Evolutionary conservation across 2,888 invertebrate species (phyloP).

Genomic region (Nomada lathburiana): DNA sequence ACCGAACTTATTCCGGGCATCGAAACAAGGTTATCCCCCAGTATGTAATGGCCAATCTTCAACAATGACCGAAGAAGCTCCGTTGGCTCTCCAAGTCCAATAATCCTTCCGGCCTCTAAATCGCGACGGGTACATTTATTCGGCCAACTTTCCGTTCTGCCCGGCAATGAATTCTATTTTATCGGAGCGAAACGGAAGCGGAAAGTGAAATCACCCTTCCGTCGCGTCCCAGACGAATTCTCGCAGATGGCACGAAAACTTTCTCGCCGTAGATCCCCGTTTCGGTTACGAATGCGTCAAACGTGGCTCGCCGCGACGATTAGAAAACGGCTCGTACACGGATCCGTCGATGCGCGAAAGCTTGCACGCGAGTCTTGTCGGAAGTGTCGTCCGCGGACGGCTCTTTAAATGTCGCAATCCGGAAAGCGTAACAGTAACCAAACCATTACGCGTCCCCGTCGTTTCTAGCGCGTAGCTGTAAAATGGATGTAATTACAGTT

Average conservation of each 20-base stretch:
- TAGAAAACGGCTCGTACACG: neutral
- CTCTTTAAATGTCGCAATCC: conserved; percentile 50
- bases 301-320: neutral
- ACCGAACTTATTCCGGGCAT: no score
- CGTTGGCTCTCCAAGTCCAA: neutral
- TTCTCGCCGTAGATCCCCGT: conserved; percentile 22
- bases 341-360: neutral
- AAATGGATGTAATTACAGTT: conserved; percentile 61
- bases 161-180: neutral
- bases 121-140: neutral
- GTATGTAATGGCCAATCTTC: no score
- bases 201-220: conserved; percentile 36
- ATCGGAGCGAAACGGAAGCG: neutral
- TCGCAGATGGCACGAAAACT: conserved; percentile 18
- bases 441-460: conserved; percentile 32
- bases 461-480: conserved; percentile 43
- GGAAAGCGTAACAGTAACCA: conserved; percentile 56
- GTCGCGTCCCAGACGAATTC: neutral
- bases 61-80: neutral
- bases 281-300: conserved; percentile 36
- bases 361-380: conserved; percentile 39
- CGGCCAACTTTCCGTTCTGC: neutral
- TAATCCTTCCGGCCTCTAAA: neutral
- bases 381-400: conserved; percentile 41
- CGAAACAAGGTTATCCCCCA: no score